Evolutionary conservation across 2,888 invertebrate species (phyloP), one percentile per base, ranked within the genome.

Genomic region (Brassicogethes aeneus): DNA sequence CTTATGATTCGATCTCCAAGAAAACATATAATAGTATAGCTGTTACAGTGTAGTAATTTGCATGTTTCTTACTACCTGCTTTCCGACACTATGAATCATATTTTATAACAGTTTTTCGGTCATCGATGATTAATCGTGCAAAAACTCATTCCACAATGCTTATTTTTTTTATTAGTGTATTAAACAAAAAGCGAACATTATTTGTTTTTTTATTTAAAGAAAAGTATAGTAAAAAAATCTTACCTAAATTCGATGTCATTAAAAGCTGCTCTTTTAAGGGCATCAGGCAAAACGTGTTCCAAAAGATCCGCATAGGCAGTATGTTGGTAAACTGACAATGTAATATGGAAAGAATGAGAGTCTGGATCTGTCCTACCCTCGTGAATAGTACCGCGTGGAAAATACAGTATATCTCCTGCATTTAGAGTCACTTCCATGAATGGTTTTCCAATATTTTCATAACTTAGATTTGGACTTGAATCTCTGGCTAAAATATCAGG

Each of bases 341-440:
- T 99, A 3, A 97, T 80, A 65, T 99, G 97, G 2, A 97, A 73
- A 1, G 96, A 96, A 70, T 97, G 94, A 16, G 75, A 72, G 23
- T 84, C 80, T 12, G 80, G 76, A 45, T 84, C 74, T 1, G 93
- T 87, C 39, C 76, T 71, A 1, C 85, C 94, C 70, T 94, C 88
- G 62, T 91, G 91, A 39, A 91, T 87, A 15, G 78, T 82, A 40
- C 91, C 91, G 37, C 90, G 75, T 1, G 97, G 97, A 59, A 97
- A 90, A 65, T 97, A 99, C 0, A 99, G 71, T 54, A 96, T 63
- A 64, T 96, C 96, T 1, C 95, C 95, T 2, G 91, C 81, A 60
- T 84, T 75, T 36, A 96, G 66, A 1, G 81, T 75, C 0, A 83
- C 76, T 60, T 93, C 90, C 51, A 91, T 65, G 42, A 91, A 77